These are phyloP conservation scores for Colius striatus DNA, from an alignment of 2,113 vertebrate species.

Conservation along the genomic window DNA sequence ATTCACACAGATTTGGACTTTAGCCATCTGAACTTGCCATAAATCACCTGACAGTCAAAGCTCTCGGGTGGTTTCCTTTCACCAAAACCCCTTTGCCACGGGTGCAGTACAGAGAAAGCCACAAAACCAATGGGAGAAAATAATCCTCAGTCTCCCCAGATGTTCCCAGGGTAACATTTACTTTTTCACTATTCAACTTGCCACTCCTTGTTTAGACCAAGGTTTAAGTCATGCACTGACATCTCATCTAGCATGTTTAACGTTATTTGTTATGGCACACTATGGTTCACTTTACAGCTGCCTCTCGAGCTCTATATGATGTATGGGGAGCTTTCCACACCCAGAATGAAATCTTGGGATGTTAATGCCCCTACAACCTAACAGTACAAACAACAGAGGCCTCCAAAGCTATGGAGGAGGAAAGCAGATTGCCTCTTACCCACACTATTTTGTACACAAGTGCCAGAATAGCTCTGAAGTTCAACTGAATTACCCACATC, in stretches of 20 bases:
- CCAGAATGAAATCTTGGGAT: neutral
- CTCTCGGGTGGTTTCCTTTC: neutral
- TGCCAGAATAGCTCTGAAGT: neutral
- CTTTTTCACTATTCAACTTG: neutral
- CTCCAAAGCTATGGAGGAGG: neutral
- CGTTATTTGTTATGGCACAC: neutral
- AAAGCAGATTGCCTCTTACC: neutral
- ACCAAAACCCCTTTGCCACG: neutral
- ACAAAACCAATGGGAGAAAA: slow-evolving; percentile 36
- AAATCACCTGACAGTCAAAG: neutral
- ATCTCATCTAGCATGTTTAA: neutral
- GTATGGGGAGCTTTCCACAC: neutral
- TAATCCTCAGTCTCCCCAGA: slow-evolving; percentile 12
- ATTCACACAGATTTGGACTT: neutral
- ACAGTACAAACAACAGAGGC: neutral
- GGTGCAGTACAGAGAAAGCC: neutral
- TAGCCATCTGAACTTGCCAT: neutral
- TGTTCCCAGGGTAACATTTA: neutral
- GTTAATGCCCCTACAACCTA: neutral
- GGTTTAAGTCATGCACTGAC: neutral
- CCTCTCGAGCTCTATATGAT: neutral
- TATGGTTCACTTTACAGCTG: neutral
- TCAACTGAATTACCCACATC: neutral
- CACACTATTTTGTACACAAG: neutral
- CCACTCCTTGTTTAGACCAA: neutral